Percentiles rank a stretch among this genome's conserved stretches.
These are phyloP conservation scores for Apis cerana DNA, from an alignment of 1,140 invertebrate species.

Conservation along the genomic window DNA sequence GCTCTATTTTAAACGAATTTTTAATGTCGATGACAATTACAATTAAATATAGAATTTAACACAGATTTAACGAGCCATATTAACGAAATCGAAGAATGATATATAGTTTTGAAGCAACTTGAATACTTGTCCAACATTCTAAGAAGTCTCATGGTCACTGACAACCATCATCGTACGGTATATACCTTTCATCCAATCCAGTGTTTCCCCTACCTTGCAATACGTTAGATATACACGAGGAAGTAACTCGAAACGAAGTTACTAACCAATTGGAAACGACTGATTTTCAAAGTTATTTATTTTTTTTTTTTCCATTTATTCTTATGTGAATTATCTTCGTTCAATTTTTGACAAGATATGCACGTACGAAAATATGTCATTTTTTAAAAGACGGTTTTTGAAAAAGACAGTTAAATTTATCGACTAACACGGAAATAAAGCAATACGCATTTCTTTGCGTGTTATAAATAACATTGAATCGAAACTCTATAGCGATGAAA, in stretches of 20 bases:
- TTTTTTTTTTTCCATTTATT: too few species aligned
- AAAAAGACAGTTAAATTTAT: background rate
- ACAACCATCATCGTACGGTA: slow-evolving; percentile 28
- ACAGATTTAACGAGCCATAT: background rate
- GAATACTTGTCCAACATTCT: background rate
- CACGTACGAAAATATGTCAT: too few species aligned
- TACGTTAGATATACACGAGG: background rate
- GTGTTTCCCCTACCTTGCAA: slow-evolving; percentile 41
- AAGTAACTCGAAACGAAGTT: slow-evolving; percentile 1
- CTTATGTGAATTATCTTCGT: background rate
- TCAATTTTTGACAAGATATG: background rate
- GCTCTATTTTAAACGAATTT: too few species aligned
- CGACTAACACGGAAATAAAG: background rate
- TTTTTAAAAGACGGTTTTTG: too few species aligned
- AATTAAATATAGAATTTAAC: too few species aligned
- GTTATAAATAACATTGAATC: too few species aligned
- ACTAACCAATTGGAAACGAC: background rate
- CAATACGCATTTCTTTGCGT: too few species aligned
- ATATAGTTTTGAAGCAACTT: too few species aligned
- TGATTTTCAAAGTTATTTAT: too few species aligned
- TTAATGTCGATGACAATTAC: background rate
- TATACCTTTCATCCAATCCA: slow-evolving; percentile 33
- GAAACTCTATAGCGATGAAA: too few species aligned
- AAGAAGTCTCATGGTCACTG: slow-evolving; percentile 48
- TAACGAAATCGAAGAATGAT: background rate